phyloP scores from a whole-genome alignment of 2,888 invertebrate genomes.

The Drosophila tripunctata region DNA sequence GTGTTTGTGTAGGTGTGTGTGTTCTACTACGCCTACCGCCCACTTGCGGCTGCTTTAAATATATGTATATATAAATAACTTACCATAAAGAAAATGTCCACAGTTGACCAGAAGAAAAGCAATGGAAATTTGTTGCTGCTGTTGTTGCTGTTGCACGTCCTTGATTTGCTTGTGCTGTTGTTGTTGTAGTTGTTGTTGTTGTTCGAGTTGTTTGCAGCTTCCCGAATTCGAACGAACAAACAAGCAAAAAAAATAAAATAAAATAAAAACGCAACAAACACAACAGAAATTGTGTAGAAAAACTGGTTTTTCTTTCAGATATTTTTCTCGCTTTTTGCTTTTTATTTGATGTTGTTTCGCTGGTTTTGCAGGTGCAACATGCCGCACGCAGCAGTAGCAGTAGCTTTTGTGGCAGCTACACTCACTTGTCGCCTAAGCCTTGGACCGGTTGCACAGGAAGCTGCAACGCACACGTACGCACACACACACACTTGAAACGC shows the following conservation, averaged over 20 bases:
- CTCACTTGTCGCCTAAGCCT: constrained; percentile 35
- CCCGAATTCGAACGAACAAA: constrained; percentile 7
- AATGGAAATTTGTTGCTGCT: constrained; percentile 22
- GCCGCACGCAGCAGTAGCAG: constrained; percentile 39
- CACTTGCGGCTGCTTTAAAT: constrained; percentile 11
- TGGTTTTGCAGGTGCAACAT: constrained; percentile 62
- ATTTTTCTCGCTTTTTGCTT: constrained; percentile 14
- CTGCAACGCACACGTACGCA: constrained; percentile 37
- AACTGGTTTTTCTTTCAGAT: constrained; percentile 51
- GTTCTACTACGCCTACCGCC: neutral
- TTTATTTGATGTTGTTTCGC: constrained; percentile 14
- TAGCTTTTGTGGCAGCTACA: constrained; percentile 36
- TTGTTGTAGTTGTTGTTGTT: constrained; percentile 17
- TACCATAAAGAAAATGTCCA: constrained; percentile 61
- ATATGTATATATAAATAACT: constrained; percentile 39
- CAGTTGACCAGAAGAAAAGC: constrained; percentile 28
- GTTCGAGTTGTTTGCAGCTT: constrained; percentile 42
- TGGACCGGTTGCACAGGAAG: constrained; percentile 80
- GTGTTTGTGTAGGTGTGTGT: neutral
- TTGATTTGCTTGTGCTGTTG: constrained; percentile 21
- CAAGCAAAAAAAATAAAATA: neutral
- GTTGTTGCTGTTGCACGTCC: constrained; percentile 23
- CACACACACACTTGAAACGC: constrained; percentile 20
- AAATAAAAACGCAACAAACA: neutral
- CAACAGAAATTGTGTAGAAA: constrained; percentile 7